Base-by-base conservation (phyloP, 1,140 invertebrate genomes). In the Scaptomyza pallida region DNA sequence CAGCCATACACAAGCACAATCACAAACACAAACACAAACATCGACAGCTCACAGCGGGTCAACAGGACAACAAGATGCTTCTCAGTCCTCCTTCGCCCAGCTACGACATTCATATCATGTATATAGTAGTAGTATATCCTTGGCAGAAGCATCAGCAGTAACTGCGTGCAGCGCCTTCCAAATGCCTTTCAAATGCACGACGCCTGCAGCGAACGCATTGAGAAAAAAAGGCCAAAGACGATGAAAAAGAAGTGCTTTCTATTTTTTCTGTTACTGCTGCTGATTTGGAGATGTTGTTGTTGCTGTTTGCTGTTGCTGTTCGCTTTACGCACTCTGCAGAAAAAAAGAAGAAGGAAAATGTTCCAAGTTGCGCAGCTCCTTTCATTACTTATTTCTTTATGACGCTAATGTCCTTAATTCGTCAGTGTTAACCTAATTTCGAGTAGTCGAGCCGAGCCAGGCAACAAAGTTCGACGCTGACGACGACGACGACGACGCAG, bases 311-410 rank as follows among this genome's bases (percentile, higher is more conserved):
- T 81, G 69, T 61, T 59, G 69, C 4, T 52, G 57, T 45, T 8
- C 40, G 67, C 61, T 80, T 67, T 76, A 80, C 72, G 81, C 81
- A 85, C 80, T 86, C 68, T 75, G 73, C 73, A 73, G 45, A 79
- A 72, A 47, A 79, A 21, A 21, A 21, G 2, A 21, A 21, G 4
- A 21, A 21, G 4, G 19, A 21, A 21, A 80, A 72, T 75, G 72
- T 48, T 78, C 61, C 65, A 83, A 80, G 57, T 86, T 43, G 54
- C 56, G 72, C 72, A 76, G 76, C 76, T 74, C 56, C 72, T 88
- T 88, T 75, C 81, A 88, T 86, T 86, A 81, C 82, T 88, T 86
- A 81, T 88, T 86, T 86, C 82, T 86, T 88, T 86, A 86, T 86
- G 82, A 86, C 82, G 82, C 82, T 86, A 86, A 86, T 86, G 82